Conservation (phyloP, 2,888 invertebrate genomes). For the Ischnura elegans region DNA sequence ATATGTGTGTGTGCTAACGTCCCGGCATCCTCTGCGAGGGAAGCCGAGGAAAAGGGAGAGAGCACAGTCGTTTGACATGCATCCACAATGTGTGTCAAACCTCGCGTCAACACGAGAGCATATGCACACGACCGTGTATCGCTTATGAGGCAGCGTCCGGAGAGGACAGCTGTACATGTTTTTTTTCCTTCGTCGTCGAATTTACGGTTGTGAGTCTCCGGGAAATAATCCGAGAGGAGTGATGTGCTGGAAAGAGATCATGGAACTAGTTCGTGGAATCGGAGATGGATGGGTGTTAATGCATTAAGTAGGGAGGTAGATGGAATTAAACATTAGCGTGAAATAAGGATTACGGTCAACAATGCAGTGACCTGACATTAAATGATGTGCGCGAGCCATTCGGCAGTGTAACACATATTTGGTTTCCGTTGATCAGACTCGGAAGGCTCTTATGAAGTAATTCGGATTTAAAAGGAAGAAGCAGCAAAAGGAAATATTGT, state of each 20-base stretch:
- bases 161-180: neutral
- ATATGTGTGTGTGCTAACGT: neutral
- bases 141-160: neutral
- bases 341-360: neutral
- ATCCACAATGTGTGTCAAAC: slow-evolving; percentile 23
- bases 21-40: neutral
- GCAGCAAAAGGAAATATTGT: too few relatives aligned
- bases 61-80: neutral
- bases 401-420: too few relatives aligned
- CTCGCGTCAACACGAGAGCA: slow-evolving; percentile 25
- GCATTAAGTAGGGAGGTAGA: neutral
- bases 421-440: too few relatives aligned
- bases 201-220: neutral
- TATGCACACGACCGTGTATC: slow-evolving; percentile 27
- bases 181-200: neutral
- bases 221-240: neutral
- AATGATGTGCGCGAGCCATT: neutral
- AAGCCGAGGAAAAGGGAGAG: neutral
- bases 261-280: neutral
- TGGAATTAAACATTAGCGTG: neutral
- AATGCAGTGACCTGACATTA: neutral
- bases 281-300: neutral
- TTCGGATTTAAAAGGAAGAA: too few relatives aligned
- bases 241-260: slow-evolving; percentile 22
- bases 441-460: too few relatives aligned